phyloP scores from a whole-genome alignment of 2,888 invertebrate species.

The Iselma pallidipennis region DNA sequence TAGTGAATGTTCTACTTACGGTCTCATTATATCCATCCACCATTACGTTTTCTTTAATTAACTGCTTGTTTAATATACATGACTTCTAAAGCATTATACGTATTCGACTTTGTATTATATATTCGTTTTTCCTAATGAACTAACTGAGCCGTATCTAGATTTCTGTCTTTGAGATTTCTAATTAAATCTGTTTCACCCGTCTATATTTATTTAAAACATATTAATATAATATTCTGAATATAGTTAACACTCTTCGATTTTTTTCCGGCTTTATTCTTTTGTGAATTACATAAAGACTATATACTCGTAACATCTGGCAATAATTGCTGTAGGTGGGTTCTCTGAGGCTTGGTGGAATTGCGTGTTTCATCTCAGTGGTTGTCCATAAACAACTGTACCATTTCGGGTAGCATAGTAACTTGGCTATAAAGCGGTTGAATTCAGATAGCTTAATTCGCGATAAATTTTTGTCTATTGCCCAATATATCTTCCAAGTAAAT shows the following conservation, averaged over 20 bases:
- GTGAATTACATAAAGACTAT: not conserved
- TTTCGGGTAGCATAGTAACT: not conserved
- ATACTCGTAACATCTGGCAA: not conserved
- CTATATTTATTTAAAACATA: not conserved
- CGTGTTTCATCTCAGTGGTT: not conserved
- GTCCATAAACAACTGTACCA: not conserved
- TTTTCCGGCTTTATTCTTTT: too few relatives aligned
- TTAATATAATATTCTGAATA: not conserved
- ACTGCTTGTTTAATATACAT: not conserved
- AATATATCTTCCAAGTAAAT: not conserved
- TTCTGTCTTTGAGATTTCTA: not conserved
- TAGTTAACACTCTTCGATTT: too few relatives aligned
- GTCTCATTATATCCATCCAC: not conserved
- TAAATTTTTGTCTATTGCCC: not conserved
- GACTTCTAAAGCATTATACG: not conserved
- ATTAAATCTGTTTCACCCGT: not conserved
- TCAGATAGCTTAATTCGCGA: not conserved
- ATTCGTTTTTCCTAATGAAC: not conserved
- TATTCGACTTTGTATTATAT: not conserved
- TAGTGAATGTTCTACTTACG: not conserved
- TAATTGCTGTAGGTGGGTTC: not conserved
- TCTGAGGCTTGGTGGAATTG: too few relatives aligned
- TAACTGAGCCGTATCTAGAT: not conserved
- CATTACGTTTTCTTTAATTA: not conserved
- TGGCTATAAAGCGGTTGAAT: not conserved